Base-by-base conservation (phyloP, 53 echinoderm and acorn worm species). In the Holothuria scabra region DNA sequence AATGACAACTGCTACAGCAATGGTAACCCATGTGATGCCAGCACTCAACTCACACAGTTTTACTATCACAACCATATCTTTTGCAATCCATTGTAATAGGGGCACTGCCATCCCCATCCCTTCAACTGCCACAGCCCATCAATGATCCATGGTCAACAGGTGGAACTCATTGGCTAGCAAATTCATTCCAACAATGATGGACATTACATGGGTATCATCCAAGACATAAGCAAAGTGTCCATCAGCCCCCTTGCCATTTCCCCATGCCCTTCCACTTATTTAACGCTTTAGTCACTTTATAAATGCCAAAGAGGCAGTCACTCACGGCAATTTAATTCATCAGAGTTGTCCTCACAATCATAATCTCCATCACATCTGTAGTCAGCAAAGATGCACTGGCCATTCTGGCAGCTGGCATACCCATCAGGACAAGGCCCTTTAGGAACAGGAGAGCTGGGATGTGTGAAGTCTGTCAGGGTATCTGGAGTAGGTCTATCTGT, bases 351-450 rank as follows among this genome's bases (percentile, higher is more conserved):
- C 8, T 25, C 37, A 28, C 93, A 93, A 46, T 93, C 93, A 34
- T 60, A 71, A 25, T 88, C 90, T 8, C 93, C 93, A 57, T 93
- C 93, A 41, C 93, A 93, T 11, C 75, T 62, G 76, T 85, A 90
- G 21, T 79, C 66, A 30, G 28, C n/a, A 16, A 80, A 70, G 24
- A 93, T 85, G 64, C 93, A 93, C 56, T 88, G 74, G 30, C 84
- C 87, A 23, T 61, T 84, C 52, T 44, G 72, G 28, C 93, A 93
- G 1, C 87, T 87, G 12, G 90, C 86, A 24, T 87, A 38, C 1
- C 74, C 59, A 20, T 8, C 24, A 0, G 16, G 18, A 52, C 92
- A 91, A 12, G 28, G 60, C 22, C 52, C 41, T 14, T 2, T 5
- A 56, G 46, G 28, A 6, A 59, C 30, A 21, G 75, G 24, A 48